phyloP scores from a whole-genome alignment of 2,888 invertebrate genomes.

The Temnothorax rugatulus region DNA sequence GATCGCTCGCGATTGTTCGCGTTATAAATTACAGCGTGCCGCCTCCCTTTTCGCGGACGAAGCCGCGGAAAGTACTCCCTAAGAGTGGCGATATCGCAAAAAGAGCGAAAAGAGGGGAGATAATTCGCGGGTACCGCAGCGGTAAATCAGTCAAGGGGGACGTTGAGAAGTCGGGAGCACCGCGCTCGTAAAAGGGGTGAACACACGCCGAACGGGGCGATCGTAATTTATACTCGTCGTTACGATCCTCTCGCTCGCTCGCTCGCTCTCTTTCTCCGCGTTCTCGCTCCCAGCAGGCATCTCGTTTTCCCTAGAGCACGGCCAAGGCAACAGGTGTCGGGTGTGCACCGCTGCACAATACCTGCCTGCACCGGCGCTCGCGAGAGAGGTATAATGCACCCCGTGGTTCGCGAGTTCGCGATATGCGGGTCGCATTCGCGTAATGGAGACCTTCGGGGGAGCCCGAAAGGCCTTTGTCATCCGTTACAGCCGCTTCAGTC shows the following conservation, averaged over 20 bases:
- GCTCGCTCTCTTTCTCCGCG: constrained; percentile 2
- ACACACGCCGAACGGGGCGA: constrained; percentile 49
- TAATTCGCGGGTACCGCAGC: constrained; percentile 39
- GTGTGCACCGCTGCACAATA: constrained; percentile 55
- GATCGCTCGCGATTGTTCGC: constrained; percentile 35
- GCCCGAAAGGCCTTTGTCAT: constrained; percentile 1
- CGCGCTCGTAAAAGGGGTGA: constrained; percentile 60
- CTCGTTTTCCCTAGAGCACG: constrained; percentile 61
- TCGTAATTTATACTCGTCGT: constrained; percentile 65
- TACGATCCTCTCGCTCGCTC: constrained; percentile 48
- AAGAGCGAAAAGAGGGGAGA: constrained; percentile 42
- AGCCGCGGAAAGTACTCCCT: constrained; percentile 37
- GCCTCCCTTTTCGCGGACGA: constrained; percentile 19
- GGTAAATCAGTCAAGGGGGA: constrained; percentile 48
- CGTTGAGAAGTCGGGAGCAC: constrained; percentile 52
- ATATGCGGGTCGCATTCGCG: constrained; percentile 24
- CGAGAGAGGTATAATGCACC: constrained; percentile 35
- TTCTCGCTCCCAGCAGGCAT: constrained; percentile 56
- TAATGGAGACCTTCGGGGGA: constrained; percentile 38
- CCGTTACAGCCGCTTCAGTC: not conserved
- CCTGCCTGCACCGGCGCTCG: constrained; percentile 39
- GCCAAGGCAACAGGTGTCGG: constrained; percentile 72
- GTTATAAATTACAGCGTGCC: constrained; percentile 38
- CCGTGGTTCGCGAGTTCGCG: constrained; percentile 38
- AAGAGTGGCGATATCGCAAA: constrained; percentile 43